A percentile compares a stretch with the other conserved stretches of the same genome.
These are phyloP conservation scores for Lepus townsendii DNA, from an alignment of 2,797 vertebrate species.

Conservation along the genomic window DNA sequence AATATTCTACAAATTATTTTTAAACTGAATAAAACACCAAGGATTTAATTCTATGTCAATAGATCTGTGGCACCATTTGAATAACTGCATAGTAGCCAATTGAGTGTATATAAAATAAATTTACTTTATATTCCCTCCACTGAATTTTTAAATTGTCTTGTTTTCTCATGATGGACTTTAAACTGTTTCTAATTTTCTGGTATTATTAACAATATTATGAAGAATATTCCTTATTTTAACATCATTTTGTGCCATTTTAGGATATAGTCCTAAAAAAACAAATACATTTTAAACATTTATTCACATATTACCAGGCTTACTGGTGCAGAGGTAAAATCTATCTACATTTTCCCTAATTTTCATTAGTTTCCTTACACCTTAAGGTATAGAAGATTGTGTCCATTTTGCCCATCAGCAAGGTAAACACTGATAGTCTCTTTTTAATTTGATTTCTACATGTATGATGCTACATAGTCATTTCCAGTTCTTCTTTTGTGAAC, in stretches of 20 bases:
- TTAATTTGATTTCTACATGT: background rate
- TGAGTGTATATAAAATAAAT: background rate
- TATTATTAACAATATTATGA: background rate
- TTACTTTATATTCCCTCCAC: background rate
- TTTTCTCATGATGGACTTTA: background rate
- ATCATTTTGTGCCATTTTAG: background rate
- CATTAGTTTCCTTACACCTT: background rate
- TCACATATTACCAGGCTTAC: background rate
- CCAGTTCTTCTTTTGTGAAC: background rate
- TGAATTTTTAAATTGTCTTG: background rate
- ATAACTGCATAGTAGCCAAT: background rate
- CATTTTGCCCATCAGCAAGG: background rate
- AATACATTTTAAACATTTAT: conserved; percentile 1
- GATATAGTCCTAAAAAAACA: background rate
- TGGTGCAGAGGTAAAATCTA: background rate
- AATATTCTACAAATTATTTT: background rate
- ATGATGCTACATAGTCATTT: background rate
- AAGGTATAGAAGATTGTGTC: background rate
- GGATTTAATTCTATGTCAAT: background rate
- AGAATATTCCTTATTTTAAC: background rate
- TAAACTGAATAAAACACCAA: background rate
- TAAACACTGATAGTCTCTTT: background rate
- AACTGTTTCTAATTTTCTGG: background rate
- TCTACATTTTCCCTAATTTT: background rate
- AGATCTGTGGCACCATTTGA: background rate